phyloP scores from a whole-genome alignment of 2,797 vertebrate genomes.

The Urocyon cinereoargenteus region DNA sequence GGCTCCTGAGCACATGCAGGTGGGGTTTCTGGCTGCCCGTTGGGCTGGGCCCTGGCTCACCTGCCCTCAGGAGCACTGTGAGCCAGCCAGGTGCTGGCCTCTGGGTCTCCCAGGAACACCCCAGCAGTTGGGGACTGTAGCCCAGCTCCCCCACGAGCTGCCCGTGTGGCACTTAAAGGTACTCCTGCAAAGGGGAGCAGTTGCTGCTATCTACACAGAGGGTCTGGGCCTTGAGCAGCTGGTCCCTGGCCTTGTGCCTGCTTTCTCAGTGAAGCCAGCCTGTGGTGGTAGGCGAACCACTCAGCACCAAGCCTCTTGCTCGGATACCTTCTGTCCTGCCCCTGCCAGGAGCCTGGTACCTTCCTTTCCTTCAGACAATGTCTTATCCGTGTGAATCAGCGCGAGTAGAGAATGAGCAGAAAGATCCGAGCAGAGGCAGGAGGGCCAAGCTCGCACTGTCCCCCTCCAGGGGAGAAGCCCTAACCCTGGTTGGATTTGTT shows the following conservation, averaged over 20 bases:
- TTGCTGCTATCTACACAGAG: rapidly evolving
- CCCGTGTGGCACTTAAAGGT: too few relatives aligned
- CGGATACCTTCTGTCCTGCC: not conserved
- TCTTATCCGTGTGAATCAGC: rapidly evolving
- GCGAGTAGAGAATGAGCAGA: rapidly evolving
- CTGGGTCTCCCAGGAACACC: not conserved
- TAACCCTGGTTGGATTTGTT: rapidly evolving
- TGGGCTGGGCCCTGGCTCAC: rapidly evolving
- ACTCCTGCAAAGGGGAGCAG: rapidly evolving
- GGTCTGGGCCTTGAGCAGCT: not conserved
- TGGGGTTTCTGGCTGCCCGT: not conserved
- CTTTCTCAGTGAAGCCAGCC: rapidly evolving
- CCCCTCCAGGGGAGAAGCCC: rapidly evolving
- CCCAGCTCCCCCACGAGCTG: not conserved
- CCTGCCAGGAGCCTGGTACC: rapidly evolving
- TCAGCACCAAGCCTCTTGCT: not conserved
- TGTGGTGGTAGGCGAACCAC: not conserved
- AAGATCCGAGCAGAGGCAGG: not conserved
- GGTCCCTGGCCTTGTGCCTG: not conserved
- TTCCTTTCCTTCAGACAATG: rapidly evolving
- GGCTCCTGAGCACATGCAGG: rapidly evolving
- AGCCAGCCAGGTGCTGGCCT: not conserved
- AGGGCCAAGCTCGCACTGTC: rapidly evolving
- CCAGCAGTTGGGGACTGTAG: not conserved
- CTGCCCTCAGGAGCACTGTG: too few relatives aligned